Conservation (phyloP, 2,113 vertebrate genomes). For the Orthonyx spaldingii region DNA sequence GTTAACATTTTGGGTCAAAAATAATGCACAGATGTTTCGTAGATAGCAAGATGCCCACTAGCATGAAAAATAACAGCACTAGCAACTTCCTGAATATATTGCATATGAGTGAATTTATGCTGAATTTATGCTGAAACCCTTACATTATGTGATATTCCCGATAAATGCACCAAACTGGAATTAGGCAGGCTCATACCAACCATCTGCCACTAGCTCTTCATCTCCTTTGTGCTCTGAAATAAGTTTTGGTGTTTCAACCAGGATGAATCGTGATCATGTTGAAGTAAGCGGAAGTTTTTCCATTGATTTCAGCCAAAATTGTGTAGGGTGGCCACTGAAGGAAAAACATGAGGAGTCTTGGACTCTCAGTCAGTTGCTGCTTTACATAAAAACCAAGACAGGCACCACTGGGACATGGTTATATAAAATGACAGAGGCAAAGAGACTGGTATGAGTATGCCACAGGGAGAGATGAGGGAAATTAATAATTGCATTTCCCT, state of each 20-base stretch:
- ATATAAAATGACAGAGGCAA: background rate
- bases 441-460: background rate
- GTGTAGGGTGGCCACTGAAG: background rate
- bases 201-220: background rate
- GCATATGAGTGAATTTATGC: too few relatives aligned
- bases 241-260: background rate
- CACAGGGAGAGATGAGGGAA: background rate
- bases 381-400: accelerated
- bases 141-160: background rate
- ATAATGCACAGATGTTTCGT: background rate
- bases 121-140: background rate
- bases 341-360: background rate
- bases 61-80: background rate
- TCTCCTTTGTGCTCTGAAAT: background rate
- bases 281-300: background rate
- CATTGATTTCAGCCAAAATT: background rate
- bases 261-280: background rate
- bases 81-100: background rate
- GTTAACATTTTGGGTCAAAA: background rate
- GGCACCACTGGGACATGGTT: background rate
- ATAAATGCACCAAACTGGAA: background rate
- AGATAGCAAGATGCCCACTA: background rate
- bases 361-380: background rate
- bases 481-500: background rate
- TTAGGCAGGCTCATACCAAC: background rate